Conservation (phyloP, 2,797 vertebrate genomes). For the Euphonia xanthogaster region DNA sequence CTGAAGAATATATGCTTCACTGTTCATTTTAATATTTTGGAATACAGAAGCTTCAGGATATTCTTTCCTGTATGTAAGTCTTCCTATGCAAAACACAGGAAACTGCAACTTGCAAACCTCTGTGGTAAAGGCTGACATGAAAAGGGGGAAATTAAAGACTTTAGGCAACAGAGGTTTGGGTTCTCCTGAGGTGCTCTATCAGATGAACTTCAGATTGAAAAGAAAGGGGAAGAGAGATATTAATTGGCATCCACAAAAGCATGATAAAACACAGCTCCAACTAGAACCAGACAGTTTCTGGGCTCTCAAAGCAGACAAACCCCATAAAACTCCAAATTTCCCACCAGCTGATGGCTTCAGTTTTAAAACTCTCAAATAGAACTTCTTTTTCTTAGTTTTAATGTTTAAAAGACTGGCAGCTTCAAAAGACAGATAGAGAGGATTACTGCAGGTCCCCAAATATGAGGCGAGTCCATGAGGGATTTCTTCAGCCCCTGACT, state of each 20-base stretch:
- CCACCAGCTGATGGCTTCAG: neutral
- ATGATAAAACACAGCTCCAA: neutral
- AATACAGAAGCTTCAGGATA: neutral
- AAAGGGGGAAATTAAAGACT: neutral
- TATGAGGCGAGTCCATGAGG: neutral
- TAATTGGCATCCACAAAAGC: neutral
- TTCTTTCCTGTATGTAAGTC: neutral
- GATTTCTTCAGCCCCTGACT: neutral
- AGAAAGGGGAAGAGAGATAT: neutral
- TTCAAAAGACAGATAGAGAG: neutral
- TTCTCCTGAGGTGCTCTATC: neutral
- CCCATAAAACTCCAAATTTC: neutral
- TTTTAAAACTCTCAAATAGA: neutral
- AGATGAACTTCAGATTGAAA: neutral
- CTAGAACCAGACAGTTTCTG: neutral
- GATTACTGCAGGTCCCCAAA: neutral
- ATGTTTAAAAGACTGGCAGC: neutral
- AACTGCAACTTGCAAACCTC: neutral
- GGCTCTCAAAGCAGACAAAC: neutral
- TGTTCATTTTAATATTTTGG: neutral
- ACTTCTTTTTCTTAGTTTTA: rapidly evolving
- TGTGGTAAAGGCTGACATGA: neutral
- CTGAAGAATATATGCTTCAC: neutral
- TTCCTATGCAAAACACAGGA: neutral
- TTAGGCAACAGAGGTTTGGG: neutral